Evolutionary conservation across 2,888 invertebrate species (phyloP).

Genomic region (Sthenelais limicola): DNA sequence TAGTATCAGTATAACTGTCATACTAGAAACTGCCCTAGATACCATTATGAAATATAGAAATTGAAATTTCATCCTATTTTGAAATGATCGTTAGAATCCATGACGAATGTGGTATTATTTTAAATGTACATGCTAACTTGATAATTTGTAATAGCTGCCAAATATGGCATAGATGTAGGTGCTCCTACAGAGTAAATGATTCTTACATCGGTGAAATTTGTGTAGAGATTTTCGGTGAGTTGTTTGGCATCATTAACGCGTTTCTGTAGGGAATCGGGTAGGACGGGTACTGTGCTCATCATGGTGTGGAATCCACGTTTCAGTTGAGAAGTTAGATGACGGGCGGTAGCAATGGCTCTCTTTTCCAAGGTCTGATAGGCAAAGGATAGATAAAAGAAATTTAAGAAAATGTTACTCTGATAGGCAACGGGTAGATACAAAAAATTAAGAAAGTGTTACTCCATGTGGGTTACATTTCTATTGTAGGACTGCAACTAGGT

Average conservation of each 20-base stretch:
- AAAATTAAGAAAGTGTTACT: too few species aligned
- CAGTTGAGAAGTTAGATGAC: conserved; percentile 58
- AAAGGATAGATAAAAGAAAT: neutral
- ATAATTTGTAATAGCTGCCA: neutral
- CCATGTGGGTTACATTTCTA: too few species aligned
- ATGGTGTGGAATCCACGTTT: conserved; percentile 41
- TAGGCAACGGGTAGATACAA: too few species aligned
- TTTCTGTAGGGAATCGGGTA: conserved; percentile 14
- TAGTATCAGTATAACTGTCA: neutral
- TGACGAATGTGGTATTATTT: too few species aligned
- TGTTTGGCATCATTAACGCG: conserved; percentile 18
- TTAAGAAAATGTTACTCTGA: neutral
- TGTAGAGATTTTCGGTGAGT: conserved; percentile 34
- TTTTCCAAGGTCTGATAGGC: conserved; percentile 51
- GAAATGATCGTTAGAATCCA: neutral
- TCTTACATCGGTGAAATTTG: conserved; percentile 30
- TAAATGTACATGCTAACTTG: neutral
- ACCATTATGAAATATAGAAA: neutral
- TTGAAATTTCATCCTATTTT: too few species aligned
- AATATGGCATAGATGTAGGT: neutral
- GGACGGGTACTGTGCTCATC: conserved; percentile 2
- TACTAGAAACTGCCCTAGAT: neutral
- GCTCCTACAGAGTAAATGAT: neutral
- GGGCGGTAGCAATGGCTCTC: conserved; percentile 59
- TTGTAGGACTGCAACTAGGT: too few species aligned